phyloP scores from a whole-genome alignment of 1,140 invertebrate species.

The Ectropis grisescens region DNA sequence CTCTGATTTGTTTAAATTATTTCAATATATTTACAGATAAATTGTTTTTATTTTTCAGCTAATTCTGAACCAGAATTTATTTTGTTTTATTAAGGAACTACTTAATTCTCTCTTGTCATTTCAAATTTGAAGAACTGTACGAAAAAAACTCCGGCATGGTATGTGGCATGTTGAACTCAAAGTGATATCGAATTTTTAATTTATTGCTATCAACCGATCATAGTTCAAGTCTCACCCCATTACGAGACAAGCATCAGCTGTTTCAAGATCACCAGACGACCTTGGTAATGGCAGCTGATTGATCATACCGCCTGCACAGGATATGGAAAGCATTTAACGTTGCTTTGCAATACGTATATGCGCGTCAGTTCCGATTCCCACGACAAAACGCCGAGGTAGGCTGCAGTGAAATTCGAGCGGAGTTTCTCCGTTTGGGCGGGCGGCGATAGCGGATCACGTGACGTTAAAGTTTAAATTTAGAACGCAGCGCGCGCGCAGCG shows the following conservation, averaged over 20 bases:
- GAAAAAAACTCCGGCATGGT: no score
- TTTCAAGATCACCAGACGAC: constrained; percentile 19
- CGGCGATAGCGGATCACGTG: constrained; percentile 51
- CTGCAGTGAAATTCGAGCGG: constrained; percentile 57
- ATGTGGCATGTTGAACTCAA: no score
- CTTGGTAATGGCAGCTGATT: constrained; percentile 32
- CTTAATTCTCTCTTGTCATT: no score
- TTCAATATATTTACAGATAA: no score
- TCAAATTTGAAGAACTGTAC: no score
- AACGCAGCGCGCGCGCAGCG: constrained; percentile 47
- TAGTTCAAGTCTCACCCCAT: no score
- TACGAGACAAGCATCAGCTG: constrained; percentile 16
- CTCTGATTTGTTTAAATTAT: no score
- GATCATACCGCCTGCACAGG: constrained; percentile 7
- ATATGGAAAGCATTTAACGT: constrained; percentile 2
- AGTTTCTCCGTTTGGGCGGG: constrained; percentile 68
- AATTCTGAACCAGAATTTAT: no score
- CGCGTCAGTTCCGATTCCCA: constrained; percentile 1
- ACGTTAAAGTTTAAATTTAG: constrained; percentile 51
- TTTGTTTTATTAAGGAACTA: no score
- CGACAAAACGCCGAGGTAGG: constrained; percentile 19
- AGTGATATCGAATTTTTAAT: no score
- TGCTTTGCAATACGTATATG: constrained; percentile 1
- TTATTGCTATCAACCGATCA: no score
- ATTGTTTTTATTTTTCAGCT: no score